Evolutionary conservation across 64 coral and sea anemone species (phyloP).

Genomic region (Stylophora pistillata): DNA sequence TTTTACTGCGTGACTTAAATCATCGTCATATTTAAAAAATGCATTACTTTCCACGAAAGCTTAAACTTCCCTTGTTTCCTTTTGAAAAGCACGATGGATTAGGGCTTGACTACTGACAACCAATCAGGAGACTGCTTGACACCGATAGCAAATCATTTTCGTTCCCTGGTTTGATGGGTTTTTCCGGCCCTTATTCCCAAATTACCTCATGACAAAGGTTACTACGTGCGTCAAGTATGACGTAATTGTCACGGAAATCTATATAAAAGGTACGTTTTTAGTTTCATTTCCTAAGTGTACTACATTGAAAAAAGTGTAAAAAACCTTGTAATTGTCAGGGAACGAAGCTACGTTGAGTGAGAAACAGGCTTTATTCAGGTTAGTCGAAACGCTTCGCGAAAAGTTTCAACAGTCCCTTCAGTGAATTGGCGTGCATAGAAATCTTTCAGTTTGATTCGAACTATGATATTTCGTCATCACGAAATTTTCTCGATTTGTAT

Average conservation of each 20-base stretch:
- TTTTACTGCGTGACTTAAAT: too few species aligned
- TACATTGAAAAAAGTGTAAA: background rate
- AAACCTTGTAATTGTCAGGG: background rate
- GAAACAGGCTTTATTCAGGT: background rate
- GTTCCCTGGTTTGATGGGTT: background rate
- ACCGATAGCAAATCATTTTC: background rate
- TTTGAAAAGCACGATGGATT: too few species aligned
- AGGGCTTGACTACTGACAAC: background rate
- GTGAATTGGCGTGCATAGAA: background rate
- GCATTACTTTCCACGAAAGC: background rate
- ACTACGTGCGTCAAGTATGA: background rate
- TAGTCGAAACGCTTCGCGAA: background rate
- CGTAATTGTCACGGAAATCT: too few species aligned
- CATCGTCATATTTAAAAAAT: too few species aligned
- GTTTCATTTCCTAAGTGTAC: background rate
- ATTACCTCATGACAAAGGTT: too few species aligned
- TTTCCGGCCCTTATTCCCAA: background rate
- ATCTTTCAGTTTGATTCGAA: background rate
- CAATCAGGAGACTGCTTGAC: background rate
- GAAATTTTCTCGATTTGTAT: background rate
- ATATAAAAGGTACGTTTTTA: too few species aligned
- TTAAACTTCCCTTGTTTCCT: background rate
- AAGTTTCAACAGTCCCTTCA: background rate
- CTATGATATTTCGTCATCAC: background rate
- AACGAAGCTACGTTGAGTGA: constrained; percentile 3